These are phyloP conservation scores for Phthorimaea operculella DNA, from an alignment of 1,140 invertebrate species.

Conservation along the genomic window DNA sequence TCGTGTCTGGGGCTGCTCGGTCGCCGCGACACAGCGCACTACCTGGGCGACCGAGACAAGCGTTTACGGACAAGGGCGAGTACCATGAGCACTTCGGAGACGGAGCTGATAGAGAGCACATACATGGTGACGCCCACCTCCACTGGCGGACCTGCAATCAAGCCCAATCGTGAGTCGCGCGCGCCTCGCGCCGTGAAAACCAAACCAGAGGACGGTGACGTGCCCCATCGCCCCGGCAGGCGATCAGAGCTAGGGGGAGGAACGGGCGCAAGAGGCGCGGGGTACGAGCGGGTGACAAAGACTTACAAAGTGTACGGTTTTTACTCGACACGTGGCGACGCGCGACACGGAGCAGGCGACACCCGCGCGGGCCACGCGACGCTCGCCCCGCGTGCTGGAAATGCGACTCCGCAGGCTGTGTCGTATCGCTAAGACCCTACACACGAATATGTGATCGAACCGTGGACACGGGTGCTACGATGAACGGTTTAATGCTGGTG, in stretches of 20 bases:
- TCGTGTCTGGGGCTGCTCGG: conserved; percentile 59
- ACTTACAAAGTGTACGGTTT: no score
- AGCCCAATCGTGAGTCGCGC: conserved; percentile 46
- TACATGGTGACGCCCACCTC: conserved; percentile 97
- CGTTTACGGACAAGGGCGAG: conserved; percentile 51
- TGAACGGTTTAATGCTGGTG: conserved; percentile 64
- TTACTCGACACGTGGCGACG: background rate
- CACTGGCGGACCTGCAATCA: conserved; percentile 90
- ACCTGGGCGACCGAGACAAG: conserved; percentile 39
- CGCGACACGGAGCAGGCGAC: conserved; percentile 5
- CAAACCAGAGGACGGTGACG: conserved; percentile 64
- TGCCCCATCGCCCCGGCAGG: conserved; percentile 42
- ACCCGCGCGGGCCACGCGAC: conserved; percentile 12
- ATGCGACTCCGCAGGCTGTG: conserved; percentile 12
- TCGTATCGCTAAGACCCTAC: conserved; percentile 20
- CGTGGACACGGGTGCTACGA: conserved; percentile 66
- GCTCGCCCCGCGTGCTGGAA: conserved; percentile 5
- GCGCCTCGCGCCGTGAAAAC: conserved; percentile 62
- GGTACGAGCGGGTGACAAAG: conserved; percentile 24
- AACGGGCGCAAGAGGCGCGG: conserved; percentile 26
- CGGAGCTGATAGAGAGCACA: conserved; percentile 96
- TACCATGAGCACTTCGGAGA: conserved; percentile 98
- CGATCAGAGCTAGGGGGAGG: conserved; percentile 10
- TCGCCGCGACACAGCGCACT: conserved; percentile 34
- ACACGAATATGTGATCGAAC: conserved; percentile 43